Evolutionary conservation across 2,113 vertebrate species (phyloP), one percentile per base, ranked within the genome.

Genomic region (Serinus canaria): DNA sequence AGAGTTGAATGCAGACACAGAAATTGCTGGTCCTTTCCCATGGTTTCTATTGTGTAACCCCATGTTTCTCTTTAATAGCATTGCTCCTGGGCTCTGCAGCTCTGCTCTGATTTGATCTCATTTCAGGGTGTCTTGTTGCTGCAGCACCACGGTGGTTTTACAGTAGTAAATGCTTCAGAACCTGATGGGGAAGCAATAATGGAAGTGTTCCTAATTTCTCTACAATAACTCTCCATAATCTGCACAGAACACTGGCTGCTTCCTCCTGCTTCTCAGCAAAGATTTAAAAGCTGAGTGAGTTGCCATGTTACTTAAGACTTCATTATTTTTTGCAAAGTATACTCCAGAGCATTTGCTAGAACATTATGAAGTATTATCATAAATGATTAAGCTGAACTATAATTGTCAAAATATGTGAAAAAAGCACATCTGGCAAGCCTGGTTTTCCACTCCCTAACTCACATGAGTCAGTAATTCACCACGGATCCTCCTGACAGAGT

Each of bases 391-490:
- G 91, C 81, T 83, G 89, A 97, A 94, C 92, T 75, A 68, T 96
- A 97, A 95, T 97, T 95, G 93, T 93, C 96, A 95, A 97, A 95
- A 96, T 97, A 96, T n/a, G 94, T 95, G 95, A 96, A 95, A 93
- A 95, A 96, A 96, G 82, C 91, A 94, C 96, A 96, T 96, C 93
- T 96, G 96, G 89, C 83, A 90, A 90, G 78, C 30, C 46, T 82
- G 75, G 10, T 9, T 90, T 86, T 75, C 50, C 70, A 22, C 76
- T 94, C 47, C 43, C 50, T 67, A 50, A 75, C 82, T 94, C 88
- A 69, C 77, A 64, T 59, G 63, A 85, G 83, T 94, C 90, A 64
- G 64, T 90, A 94, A 93, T 63, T 94, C 68, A 86, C 46, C 66
- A 10, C 4, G 74, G 78, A 81, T 92, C 30, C 83, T 74, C 49